A percentile compares a stretch with the other conserved stretches of the same genome.
Evolutionary conservation across 1,140 invertebrate genomes (phyloP).

Genomic region (Drosophila obscura): DNA sequence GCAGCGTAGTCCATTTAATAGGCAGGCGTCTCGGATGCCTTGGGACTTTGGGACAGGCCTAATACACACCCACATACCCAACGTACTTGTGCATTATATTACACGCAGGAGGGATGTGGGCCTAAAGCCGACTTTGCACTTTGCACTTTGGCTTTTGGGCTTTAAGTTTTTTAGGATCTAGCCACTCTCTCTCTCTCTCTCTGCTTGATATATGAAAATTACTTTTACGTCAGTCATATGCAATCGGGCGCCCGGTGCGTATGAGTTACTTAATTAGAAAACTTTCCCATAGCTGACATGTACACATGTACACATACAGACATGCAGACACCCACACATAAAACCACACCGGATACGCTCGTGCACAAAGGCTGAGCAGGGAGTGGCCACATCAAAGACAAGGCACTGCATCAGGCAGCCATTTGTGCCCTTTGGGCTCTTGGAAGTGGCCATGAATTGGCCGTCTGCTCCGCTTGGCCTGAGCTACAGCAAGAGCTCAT

Average conservation of each 20-base stretch:
- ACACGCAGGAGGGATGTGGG: not conserved
- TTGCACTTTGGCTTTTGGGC: constrained; percentile 70
- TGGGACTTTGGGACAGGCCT: constrained; percentile 17
- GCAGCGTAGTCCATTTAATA: constrained; percentile 52
- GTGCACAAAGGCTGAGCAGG: constrained; percentile 22
- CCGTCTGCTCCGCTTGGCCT: constrained; percentile 11
- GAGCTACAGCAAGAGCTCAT: not conserved
- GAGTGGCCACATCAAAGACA: not conserved
- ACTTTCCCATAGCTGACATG: constrained; percentile 66
- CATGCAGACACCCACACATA: constrained; percentile 23
- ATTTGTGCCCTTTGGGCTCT: not conserved
- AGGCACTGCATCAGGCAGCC: constrained; percentile 35
- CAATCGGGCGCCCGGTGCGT: constrained; percentile 71
- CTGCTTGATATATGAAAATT: constrained; percentile 62
- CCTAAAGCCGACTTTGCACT: constrained; percentile 26
- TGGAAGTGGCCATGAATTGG: constrained; percentile 25
- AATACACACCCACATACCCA: constrained; percentile 9
- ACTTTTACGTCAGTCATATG: constrained; percentile 80
- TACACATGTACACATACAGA: not conserved
- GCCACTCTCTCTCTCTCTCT: constrained; percentile 14
- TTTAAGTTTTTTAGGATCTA: constrained; percentile 43
- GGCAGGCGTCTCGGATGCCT: constrained; percentile 41
- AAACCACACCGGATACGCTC: constrained; percentile 19
- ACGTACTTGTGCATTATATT: not conserved
- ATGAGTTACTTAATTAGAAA: constrained; percentile 83